Evolutionary conservation across 2,888 invertebrate species (phyloP).

Genomic region (Apotomis capreana): DNA sequence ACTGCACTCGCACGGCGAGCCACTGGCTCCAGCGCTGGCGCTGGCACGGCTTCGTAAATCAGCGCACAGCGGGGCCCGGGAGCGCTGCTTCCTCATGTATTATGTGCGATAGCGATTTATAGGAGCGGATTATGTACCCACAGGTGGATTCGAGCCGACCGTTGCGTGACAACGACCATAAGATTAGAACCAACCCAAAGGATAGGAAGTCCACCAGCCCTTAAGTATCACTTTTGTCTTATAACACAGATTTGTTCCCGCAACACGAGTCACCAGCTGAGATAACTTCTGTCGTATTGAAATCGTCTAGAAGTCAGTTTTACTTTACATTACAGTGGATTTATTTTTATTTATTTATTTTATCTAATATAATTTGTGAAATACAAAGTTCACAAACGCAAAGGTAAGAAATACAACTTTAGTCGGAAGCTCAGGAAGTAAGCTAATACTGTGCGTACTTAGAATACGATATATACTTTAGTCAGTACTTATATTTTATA

Average conservation of each 20-base stretch:
- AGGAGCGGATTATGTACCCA: not conserved
- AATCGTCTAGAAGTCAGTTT: too few species aligned
- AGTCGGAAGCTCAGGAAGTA: too few species aligned
- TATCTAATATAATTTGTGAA: too few species aligned
- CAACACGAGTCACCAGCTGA: not conserved
- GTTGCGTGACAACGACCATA: constrained; percentile 2
- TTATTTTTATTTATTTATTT: too few species aligned
- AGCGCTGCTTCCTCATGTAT: constrained; percentile 39
- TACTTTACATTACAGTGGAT: too few species aligned
- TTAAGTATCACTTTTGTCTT: not conserved
- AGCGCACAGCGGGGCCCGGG: constrained; percentile 37
- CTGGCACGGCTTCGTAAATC: constrained; percentile 20
- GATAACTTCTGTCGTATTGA: too few species aligned
- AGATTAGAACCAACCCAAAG: not conserved
- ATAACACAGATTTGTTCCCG: not conserved
- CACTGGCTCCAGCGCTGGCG: not conserved
- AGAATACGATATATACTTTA: too few species aligned
- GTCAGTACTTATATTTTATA: too few species aligned
- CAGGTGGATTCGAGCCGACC: constrained; percentile 10
- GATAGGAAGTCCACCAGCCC: not conserved
- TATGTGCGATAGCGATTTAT: constrained; percentile 41
- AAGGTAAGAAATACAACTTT: too few species aligned
- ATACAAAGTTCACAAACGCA: too few species aligned
- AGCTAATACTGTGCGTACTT: too few species aligned
- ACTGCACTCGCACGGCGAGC: constrained; percentile 9